A percentile compares a stretch with the other conserved stretches of the same genome.
phyloP scores from a whole-genome alignment of 2,113 vertebrate species.

The Varanus salvator region DNA sequence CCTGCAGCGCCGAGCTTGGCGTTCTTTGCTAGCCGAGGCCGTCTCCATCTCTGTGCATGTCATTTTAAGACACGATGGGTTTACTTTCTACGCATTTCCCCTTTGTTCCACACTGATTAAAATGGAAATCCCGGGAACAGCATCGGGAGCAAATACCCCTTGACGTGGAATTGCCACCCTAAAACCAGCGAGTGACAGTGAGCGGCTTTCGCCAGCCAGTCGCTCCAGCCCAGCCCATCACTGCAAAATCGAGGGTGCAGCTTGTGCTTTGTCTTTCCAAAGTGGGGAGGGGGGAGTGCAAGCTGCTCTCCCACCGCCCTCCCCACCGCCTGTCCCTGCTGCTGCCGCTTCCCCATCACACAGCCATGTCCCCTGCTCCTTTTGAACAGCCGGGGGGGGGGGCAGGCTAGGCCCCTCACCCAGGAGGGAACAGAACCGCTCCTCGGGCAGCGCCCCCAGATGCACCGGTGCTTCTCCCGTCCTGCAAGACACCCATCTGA shows the following conservation, averaged over 20 bases:
- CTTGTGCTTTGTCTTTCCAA: slow-evolving; percentile 58
- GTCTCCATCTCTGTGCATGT: slow-evolving; percentile 72
- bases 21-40: slow-evolving; percentile 75
- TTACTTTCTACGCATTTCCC: slow-evolving; percentile 32
- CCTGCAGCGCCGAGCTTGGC: slow-evolving; percentile 71
- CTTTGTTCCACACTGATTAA: slow-evolving; percentile 75
- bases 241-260: slow-evolving; percentile 57
- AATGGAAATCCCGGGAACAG: slow-evolving; percentile 74
- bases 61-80: slow-evolving; percentile 69
- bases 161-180: slow-evolving; percentile 64
- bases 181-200: slow-evolving; percentile 47
- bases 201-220: slow-evolving; percentile 43
- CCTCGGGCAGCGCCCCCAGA: slow-evolving; percentile 9
- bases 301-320: neutral
- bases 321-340: neutral
- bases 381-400: fast-evolving
- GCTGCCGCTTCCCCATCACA: neutral
- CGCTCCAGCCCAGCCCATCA: slow-evolving; percentile 47
- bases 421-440: neutral
- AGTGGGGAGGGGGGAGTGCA: neutral
- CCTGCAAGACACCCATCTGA: fast-evolving
- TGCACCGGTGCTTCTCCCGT: neutral
- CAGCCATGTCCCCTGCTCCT: slow-evolving; percentile 1
- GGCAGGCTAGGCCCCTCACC: neutral
- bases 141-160: slow-evolving; percentile 70